A percentile compares a stretch with the other conserved stretches of the same genome.
These are phyloP conservation scores for Drosophila nr. medialis DNA, from an alignment of 2,888 invertebrate genomes.

Conservation along the genomic window DNA sequence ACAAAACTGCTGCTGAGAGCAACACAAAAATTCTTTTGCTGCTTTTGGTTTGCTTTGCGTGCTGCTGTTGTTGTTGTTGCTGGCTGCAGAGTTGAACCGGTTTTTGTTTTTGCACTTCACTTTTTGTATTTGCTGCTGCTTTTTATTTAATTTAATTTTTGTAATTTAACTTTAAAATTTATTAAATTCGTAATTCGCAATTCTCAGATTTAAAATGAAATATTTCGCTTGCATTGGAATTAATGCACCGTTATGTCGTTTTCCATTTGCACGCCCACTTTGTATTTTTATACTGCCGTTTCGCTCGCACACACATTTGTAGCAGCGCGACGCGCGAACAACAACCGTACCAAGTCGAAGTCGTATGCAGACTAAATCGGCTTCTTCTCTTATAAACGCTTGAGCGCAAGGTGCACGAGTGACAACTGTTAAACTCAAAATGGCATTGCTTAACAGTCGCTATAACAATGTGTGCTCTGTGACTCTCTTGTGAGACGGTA, in stretches of 20 bases:
- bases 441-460: slow-evolving; percentile 26
- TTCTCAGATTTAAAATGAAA: slow-evolving; percentile 7
- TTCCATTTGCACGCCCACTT: slow-evolving; percentile 53
- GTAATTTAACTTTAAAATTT: slow-evolving; percentile 44
- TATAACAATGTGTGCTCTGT: not conserved
- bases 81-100: slow-evolving; percentile 74
- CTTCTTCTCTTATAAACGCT: slow-evolving; percentile 40
- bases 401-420: not conserved
- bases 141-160: slow-evolving; percentile 2
- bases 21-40: slow-evolving; percentile 63
- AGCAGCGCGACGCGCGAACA: slow-evolving; percentile 36
- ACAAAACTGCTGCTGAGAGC: slow-evolving; percentile 43
- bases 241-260: slow-evolving; percentile 66
- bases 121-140: slow-evolving; percentile 56
- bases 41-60: slow-evolving; percentile 51
- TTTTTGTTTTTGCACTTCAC: slow-evolving; percentile 80
- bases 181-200: slow-evolving; percentile 23
- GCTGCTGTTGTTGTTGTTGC: slow-evolving; percentile 43
- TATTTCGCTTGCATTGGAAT: slow-evolving; percentile 28
- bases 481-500: slow-evolving; percentile 22
- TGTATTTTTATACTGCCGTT: slow-evolving; percentile 42
- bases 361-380: slow-evolving; percentile 51
- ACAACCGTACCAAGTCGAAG: slow-evolving; percentile 54
- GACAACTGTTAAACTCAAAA: slow-evolving; percentile 40
- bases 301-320: slow-evolving; percentile 58